A percentile compares a stretch with the other conserved stretches of the same genome.
These are phyloP conservation scores for Sinocyclocheilus grahami DNA, from an alignment of 2,113 vertebrate species.

Conservation along the genomic window DNA sequence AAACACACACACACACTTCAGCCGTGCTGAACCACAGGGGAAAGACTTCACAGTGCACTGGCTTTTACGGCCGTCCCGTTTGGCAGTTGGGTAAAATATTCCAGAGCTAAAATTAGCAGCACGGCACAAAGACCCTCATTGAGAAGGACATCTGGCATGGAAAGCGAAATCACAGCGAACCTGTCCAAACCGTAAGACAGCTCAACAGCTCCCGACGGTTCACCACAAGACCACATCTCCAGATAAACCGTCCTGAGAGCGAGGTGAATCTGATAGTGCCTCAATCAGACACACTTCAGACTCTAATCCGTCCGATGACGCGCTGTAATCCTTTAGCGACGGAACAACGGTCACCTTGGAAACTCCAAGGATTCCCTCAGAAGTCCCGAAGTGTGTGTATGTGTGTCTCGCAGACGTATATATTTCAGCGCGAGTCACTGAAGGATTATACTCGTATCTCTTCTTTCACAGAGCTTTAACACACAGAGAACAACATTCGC, in stretches of 20 bases:
- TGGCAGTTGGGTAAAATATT: slow-evolving; percentile 43
- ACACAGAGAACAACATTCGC: not conserved
- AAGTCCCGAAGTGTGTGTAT: slow-evolving; percentile 7
- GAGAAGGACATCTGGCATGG: slow-evolving; percentile 11
- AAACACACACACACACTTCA: slow-evolving; percentile 21
- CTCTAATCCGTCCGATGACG: not conserved
- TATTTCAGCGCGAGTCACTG: slow-evolving; percentile 5
- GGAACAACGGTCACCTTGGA: slow-evolving; percentile 7
- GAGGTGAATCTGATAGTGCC: slow-evolving; percentile 17
- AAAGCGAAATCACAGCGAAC: not conserved
- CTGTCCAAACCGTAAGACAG: slow-evolving; percentile 23
- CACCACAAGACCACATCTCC: slow-evolving; percentile 12
- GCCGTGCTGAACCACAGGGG: not conserved
- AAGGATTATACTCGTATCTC: slow-evolving; percentile 22
- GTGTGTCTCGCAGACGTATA: not conserved
- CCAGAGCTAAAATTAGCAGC: slow-evolving; percentile 38
- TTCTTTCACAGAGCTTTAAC: slow-evolving; percentile 22
- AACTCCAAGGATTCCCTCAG: slow-evolving; percentile 27
- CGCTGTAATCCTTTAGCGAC: not conserved
- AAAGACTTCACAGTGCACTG: slow-evolving; percentile 30
- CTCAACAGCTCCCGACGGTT: slow-evolving; percentile 16
- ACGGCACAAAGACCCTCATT: slow-evolving; percentile 35
- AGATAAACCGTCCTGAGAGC: slow-evolving; percentile 16
- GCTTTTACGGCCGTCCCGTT: slow-evolving; percentile 35
- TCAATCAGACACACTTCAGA: not conserved